These are phyloP conservation scores for Cataglyphis altisquamis DNA, from an alignment of 2,888 invertebrate species.

Conservation along the genomic window DNA sequence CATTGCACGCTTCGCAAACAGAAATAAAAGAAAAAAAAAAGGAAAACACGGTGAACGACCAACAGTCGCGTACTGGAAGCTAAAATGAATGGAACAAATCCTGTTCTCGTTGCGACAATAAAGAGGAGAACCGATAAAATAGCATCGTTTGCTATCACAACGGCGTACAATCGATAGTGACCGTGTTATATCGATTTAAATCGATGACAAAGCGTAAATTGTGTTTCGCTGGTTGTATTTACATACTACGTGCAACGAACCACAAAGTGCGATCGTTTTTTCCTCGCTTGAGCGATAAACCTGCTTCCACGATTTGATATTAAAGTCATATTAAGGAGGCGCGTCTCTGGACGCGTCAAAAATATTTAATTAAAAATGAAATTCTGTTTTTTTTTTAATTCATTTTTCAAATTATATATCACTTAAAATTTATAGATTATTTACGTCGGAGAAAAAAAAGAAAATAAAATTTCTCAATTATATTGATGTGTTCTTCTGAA, in stretches of 20 bases:
- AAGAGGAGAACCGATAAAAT: slow-evolving; percentile 14
- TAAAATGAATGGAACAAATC: slow-evolving; percentile 36
- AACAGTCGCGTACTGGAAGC: not conserved
- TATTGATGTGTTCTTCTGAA: not conserved
- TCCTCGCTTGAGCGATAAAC: slow-evolving; percentile 4
- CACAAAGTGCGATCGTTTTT: slow-evolving; percentile 29
- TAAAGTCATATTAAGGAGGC: not conserved
- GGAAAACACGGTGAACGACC: not conserved
- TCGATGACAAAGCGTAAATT: slow-evolving; percentile 20
- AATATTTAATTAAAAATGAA: not conserved
- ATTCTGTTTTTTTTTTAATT: not conserved
- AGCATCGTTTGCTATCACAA: slow-evolving; percentile 20
- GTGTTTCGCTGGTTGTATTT: slow-evolving; percentile 32
- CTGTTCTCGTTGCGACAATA: slow-evolving; percentile 20
- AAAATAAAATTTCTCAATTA: not conserved
- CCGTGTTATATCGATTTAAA: slow-evolving; percentile 37
- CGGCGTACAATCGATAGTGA: slow-evolving; percentile 16
- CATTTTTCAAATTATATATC: not conserved
- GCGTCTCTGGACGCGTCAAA: not conserved
- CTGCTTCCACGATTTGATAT: slow-evolving; percentile 6
- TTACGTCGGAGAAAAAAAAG: not conserved
- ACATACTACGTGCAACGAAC: slow-evolving; percentile 33
- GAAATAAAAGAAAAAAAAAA: not conserved
- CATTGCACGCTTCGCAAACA: not conserved
- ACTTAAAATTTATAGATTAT: not conserved